Conservation (phyloP, 2,888 invertebrate species). For the Clusia tigrina region DNA sequence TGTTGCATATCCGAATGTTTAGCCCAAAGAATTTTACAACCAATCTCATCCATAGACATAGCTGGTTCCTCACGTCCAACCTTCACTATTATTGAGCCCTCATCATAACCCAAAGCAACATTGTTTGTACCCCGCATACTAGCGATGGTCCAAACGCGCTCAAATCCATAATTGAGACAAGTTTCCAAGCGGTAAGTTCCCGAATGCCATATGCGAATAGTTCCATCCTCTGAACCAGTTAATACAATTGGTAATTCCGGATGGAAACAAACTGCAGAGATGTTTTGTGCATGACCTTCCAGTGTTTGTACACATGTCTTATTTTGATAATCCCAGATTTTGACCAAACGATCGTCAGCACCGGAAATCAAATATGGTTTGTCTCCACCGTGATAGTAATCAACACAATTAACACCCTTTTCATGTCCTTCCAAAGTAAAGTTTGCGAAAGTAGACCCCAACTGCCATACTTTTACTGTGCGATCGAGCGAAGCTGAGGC, state of each 20-base stretch:
- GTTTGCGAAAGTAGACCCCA: slow-evolving; percentile 96
- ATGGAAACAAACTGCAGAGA: slow-evolving; percentile 95
- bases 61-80: slow-evolving; percentile 96
- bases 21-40: slow-evolving; percentile 99
- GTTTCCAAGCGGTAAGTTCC: slow-evolving; percentile 97
- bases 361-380: slow-evolving; percentile 99
- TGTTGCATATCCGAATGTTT: slow-evolving; percentile 98
- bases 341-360: slow-evolving; percentile 96
- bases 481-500: slow-evolving; percentile 98
- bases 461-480: slow-evolving; percentile 98
- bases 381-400: slow-evolving; percentile 98
- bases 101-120: slow-evolving; percentile 84
- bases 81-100: slow-evolving; percentile 64
- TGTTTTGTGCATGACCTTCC: slow-evolving; percentile 96
- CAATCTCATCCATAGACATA: slow-evolving; percentile 97
- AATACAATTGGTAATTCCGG: slow-evolving; percentile 96
- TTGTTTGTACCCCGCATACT: slow-evolving; percentile 94
- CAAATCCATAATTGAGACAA: slow-evolving; percentile 96
- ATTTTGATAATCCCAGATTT: slow-evolving; percentile 99
- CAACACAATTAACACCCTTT: slow-evolving; percentile 98
- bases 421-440: slow-evolving; percentile 98
- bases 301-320: slow-evolving; percentile 99
- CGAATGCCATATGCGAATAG: slow-evolving; percentile 97
- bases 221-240: slow-evolving; percentile 98
- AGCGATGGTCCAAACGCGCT: slow-evolving; percentile 96